Conservation (phyloP, 1,140 invertebrate genomes). For the Marisa cornuarietis region DNA sequence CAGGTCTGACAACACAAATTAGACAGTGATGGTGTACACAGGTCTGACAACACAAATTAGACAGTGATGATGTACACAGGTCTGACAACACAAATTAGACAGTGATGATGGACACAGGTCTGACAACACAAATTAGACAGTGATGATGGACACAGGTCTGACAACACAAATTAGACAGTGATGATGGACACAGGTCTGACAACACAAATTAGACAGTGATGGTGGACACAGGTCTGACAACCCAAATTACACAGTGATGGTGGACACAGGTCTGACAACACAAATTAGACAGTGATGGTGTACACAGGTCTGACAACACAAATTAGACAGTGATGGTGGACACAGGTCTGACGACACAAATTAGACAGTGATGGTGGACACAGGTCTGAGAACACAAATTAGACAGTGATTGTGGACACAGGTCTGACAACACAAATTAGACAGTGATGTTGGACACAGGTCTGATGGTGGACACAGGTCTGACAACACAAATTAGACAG, state of each 20-base stretch:
- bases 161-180: not conserved
- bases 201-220: conserved; percentile 6
- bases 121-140: conserved; percentile 10
- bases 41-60: conserved; percentile 9
- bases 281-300: conserved; percentile 5
- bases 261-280: conserved; percentile 12
- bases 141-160: conserved; percentile 12
- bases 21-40: conserved; percentile 9
- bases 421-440: conserved; percentile 9
- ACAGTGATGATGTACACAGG: conserved; percentile 6
- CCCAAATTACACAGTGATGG: conserved; percentile 9
- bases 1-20: conserved; percentile 11
- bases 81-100: conserved; percentile 12
- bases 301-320: conserved; percentile 11
- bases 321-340: conserved; percentile 6
- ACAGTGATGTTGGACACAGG: too few relatives aligned
- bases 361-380: conserved; percentile 10
- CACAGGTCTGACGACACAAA: conserved; percentile 11
- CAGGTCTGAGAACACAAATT: conserved; percentile 10
- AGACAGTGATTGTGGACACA: conserved; percentile 7
- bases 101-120: conserved; percentile 11
- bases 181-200: conserved; percentile 13
- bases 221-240: conserved; percentile 11
- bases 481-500: too few relatives aligned
- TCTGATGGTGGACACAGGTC: conserved; percentile 11